Base-by-base conservation (phyloP, 2,888 invertebrate genomes). In the Thereva unica region DNA sequence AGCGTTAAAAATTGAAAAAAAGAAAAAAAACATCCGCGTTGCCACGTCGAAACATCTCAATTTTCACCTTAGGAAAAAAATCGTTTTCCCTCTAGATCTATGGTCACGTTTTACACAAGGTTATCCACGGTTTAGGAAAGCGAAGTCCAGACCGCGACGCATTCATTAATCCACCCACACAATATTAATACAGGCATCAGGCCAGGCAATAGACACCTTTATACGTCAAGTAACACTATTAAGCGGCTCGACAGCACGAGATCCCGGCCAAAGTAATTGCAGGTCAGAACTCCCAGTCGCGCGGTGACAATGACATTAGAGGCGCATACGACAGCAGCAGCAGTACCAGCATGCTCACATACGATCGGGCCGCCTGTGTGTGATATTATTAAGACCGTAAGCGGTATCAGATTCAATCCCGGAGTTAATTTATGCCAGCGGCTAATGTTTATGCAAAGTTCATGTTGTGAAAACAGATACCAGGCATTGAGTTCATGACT, bases 331-430 rank as follows among this genome's bases (percentile, higher is more conserved):
- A 41, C 52, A 23, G 23, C 23, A 23, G 23, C 23, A 23, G 23
- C 23, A 23, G 81, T 47, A 81, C 72, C 70, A 81, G 68, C n/a
- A 81, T 81, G 71, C 81, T 80, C 54, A 81, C 71, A 71, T 81
- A 80, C 3, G 81, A 81, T 3, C 81, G 80, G 6, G 79, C 81
- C 12, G 81, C 80, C 65, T n/a, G 23, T 2, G 23, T 23, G 23
- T 23, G 23, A 23, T 23, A 23, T 23, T 23, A 23, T 23, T 23
- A 23, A 23, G 23, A 23, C 23, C 23, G 23, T 23, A 23, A 23
- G 23, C 23, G 23, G 23, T 23, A 23, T 23, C 23, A 23, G 23
- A 23, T 23, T 23, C 2, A 23, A 23, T 23, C 23, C 23, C 23
- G 23, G 23, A 23, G 23, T 23, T 23, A 23, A 23, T 23, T 23